These are phyloP conservation scores for Lithophane ornitopus DNA, from an alignment of 2,888 invertebrate species.

Conservation along the genomic window DNA sequence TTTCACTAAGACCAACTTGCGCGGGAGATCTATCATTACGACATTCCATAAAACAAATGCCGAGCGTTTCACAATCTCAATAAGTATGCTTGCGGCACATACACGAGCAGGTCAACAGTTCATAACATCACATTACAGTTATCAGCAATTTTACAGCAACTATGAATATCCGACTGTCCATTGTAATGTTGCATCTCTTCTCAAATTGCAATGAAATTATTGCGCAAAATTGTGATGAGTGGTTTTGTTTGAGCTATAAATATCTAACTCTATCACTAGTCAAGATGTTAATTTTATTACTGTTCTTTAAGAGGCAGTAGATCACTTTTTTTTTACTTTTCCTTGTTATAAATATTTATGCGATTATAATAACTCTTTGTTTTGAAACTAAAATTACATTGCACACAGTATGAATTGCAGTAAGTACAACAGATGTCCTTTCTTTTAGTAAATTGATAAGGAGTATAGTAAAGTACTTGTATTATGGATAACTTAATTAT, in stretches of 20 bases:
- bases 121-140: slow-evolving; percentile 35
- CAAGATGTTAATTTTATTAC: neutral
- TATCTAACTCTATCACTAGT: neutral
- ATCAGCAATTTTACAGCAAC: slow-evolving; percentile 39
- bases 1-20: slow-evolving; percentile 64
- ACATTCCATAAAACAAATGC: slow-evolving; percentile 49
- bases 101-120: slow-evolving; percentile 38
- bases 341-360: neutral
- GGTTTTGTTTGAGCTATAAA: neutral
- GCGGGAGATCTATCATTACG: slow-evolving; percentile 64
- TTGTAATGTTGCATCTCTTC: slow-evolving; percentile 22
- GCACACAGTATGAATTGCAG: neutral
- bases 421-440: slow-evolving; percentile 5
- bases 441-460: neutral
- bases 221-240: neutral
- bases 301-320: rapidly evolving
- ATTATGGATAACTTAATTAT: neutral
- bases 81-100: slow-evolving; percentile 57
- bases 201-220: neutral
- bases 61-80: slow-evolving; percentile 15
- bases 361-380: neutral
- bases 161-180: neutral
- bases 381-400: slow-evolving; percentile 3
- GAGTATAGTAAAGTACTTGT: neutral
- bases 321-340: neutral